Evolutionary conservation across 2,797 vertebrate genomes (phyloP).

Genomic region (Propithecus deckenii): DNA sequence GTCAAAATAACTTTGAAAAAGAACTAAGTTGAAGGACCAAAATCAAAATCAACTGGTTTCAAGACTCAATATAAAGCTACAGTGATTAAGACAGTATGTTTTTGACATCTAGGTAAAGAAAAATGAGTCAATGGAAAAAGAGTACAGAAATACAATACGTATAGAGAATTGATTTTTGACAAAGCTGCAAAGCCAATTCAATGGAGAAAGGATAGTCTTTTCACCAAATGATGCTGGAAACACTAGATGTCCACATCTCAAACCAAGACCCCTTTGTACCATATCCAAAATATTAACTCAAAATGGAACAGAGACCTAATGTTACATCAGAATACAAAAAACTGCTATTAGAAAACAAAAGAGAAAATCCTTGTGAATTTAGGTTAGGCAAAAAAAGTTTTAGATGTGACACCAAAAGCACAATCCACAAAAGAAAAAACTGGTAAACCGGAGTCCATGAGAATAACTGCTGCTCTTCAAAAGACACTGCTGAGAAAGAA

Average conservation of each 20-base stretch:
- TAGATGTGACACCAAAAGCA: not conserved
- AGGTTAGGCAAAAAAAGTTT: not conserved
- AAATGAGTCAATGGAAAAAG: not conserved
- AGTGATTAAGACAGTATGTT: not conserved
- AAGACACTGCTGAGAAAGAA: not conserved
- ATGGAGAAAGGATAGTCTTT: not conserved
- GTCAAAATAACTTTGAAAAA: not conserved
- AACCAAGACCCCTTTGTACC: not conserved
- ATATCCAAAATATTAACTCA: not conserved
- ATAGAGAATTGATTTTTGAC: not conserved
- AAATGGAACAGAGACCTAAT: not conserved
- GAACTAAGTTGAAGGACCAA: not conserved
- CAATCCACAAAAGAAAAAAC: not conserved
- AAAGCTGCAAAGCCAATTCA: not conserved
- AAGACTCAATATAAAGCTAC: not conserved
- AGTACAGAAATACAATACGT: not conserved
- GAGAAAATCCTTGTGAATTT: not conserved
- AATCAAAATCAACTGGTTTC: not conserved
- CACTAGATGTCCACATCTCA: not conserved
- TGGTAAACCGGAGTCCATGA: not conserved
- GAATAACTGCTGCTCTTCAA: not conserved
- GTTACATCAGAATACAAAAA: not conserved
- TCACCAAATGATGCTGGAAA: not conserved
- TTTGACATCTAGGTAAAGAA: not conserved
- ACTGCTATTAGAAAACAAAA: not conserved